Percentiles rank a stretch among this genome's conserved stretches.
Evolutionary conservation across 2,113 vertebrate genomes (phyloP).

Genomic region (Brachyhypopomus occidentalis): DNA sequence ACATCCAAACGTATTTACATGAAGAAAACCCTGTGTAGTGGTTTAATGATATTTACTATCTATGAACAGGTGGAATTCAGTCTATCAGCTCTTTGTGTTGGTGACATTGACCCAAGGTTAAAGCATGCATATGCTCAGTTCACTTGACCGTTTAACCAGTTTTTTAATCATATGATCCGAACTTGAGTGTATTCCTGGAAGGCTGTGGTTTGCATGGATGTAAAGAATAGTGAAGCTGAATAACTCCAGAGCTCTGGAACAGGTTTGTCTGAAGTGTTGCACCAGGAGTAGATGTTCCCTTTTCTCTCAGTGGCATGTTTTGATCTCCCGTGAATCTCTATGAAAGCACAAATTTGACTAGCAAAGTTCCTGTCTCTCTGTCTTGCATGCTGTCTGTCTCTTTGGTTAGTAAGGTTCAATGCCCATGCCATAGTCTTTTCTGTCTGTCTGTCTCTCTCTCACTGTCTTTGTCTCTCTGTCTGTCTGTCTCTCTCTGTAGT

Average conservation of each 20-base stretch:
- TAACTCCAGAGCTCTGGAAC: not conserved
- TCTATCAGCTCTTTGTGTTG: not conserved
- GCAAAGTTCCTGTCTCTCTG: slow-evolving; percentile 25
- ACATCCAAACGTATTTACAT: no score
- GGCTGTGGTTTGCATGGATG: slow-evolving; percentile 1
- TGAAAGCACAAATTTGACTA: slow-evolving; percentile 50
- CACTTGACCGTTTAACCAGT: not conserved
- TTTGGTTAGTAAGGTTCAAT: slow-evolving; percentile 23
- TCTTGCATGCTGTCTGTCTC: slow-evolving; percentile 50
- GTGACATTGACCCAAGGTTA: not conserved
- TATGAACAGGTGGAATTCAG: no score
- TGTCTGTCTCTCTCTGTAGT: slow-evolving; percentile 55
- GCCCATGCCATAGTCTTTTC: not conserved
- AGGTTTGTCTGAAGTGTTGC: not conserved
- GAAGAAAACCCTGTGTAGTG: no score
- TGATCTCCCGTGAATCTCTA: slow-evolving; percentile 41
- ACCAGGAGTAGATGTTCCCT: slow-evolving; percentile 5
- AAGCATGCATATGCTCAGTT: not conserved
- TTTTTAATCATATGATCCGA: slow-evolving; percentile 10
- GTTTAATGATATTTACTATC: no score
- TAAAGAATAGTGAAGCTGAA: slow-evolving; percentile 13
- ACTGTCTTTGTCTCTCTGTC: slow-evolving; percentile 14
- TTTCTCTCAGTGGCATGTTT: slow-evolving; percentile 32
- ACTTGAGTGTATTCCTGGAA: not conserved
- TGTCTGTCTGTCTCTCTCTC: not conserved